A percentile compares a stretch with the other conserved stretches of the same genome.
phyloP scores from a whole-genome alignment of 2,888 invertebrate genomes.

The Campaea margaritaria region DNA sequence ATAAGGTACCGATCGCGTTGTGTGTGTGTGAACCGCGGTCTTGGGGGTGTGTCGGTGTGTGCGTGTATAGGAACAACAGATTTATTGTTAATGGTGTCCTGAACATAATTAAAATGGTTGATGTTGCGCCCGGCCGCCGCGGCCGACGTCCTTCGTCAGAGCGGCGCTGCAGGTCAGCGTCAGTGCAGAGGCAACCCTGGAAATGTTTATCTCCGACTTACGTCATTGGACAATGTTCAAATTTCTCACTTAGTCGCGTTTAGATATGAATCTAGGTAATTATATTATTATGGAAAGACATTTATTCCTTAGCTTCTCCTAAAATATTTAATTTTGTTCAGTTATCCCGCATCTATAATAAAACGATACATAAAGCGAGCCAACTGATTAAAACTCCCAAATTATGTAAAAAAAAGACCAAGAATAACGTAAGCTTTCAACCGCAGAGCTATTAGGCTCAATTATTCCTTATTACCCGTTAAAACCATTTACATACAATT shows the following conservation, averaged over 20 bases:
- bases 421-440: no score
- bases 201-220: constrained; percentile 6
- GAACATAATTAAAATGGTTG: constrained; percentile 85
- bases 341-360: no score
- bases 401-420: no score
- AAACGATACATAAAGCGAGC: no score
- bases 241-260: no score
- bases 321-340: no score
- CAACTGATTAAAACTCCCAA: no score
- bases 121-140: constrained; percentile 77
- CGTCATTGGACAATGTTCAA: neutral
- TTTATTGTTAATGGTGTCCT: constrained; percentile 85
- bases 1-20: constrained; percentile 55
- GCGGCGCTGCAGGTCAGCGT: constrained; percentile 50
- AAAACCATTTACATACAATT: no score
- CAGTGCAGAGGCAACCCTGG: constrained; percentile 44
- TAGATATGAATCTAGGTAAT: neutral
- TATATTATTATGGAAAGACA: no score
- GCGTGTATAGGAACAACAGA: constrained; percentile 74
- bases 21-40: constrained; percentile 39
- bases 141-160: constrained; percentile 66
- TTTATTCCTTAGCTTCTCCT: no score
- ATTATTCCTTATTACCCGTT: no score
- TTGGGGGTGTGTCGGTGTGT: constrained; percentile 42
- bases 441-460: no score